Evolutionary conservation across 2,797 vertebrate species (phyloP).

Genomic region (Tapirus indicus): DNA sequence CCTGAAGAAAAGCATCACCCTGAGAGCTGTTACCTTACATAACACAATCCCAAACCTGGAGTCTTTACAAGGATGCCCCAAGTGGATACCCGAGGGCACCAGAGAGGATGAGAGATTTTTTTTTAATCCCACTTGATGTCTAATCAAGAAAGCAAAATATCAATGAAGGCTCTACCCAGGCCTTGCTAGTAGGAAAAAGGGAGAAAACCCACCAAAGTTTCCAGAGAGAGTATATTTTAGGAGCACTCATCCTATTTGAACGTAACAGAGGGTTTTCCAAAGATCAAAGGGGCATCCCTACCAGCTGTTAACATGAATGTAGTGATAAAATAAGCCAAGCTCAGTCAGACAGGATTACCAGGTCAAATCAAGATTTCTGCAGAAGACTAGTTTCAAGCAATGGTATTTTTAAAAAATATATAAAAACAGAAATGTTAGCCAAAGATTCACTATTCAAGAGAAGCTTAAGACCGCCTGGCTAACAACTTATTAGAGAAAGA

Average conservation of each 20-base stretch:
- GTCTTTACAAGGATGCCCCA: neutral
- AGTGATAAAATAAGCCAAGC: conserved; percentile 1
- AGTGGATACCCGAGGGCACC: neutral
- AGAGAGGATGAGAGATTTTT: neutral
- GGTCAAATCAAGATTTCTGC: conserved; percentile 29
- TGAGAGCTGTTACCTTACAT: neutral
- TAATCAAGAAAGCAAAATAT: neutral
- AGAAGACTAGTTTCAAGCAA: conserved; percentile 6
- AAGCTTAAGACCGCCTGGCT: neutral
- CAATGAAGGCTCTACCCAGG: neutral
- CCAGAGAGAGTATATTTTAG: neutral
- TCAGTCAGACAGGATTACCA: neutral
- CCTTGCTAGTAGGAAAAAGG: neutral
- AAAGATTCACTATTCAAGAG: conserved; percentile 34
- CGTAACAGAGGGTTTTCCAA: neutral
- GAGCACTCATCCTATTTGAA: neutral
- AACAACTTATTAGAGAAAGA: conserved; percentile 20
- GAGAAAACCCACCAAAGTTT: neutral
- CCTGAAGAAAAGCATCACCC: neutral
- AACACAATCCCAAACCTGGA: neutral
- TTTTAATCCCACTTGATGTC: neutral
- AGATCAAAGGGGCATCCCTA: neutral
- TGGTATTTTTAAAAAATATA: neutral
- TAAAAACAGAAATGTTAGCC: conserved; percentile 25
- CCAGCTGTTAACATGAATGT: neutral